phyloP scores from a whole-genome alignment of 1,140 invertebrate genomes.

The Anastrepha obliqua region DNA sequence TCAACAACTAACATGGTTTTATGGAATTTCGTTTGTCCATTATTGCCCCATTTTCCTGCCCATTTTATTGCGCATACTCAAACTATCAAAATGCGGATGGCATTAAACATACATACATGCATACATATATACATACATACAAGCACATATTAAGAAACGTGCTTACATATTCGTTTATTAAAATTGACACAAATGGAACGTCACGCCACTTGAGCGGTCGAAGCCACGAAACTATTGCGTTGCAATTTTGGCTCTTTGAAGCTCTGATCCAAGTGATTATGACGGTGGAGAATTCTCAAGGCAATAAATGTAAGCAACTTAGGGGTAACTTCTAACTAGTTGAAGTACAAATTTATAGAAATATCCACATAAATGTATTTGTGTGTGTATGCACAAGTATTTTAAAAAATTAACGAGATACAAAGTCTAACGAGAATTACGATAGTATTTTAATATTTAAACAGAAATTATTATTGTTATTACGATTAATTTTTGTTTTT shows the following conservation, averaged over 20 bases:
- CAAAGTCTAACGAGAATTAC: no score
- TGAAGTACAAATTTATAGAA: no score
- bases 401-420: no score
- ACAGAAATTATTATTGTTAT: no score
- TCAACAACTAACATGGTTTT: constrained; percentile 40
- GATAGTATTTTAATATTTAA: no score
- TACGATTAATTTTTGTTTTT: no score
- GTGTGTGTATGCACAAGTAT: no score
- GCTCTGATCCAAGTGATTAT: not conserved
- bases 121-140: not conserved
- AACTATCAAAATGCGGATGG: no score
- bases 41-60: constrained; percentile 41
- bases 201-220: not conserved
- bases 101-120: not conserved
- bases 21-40: constrained; percentile 49
- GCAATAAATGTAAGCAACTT: no score
- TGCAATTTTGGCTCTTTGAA: not conserved
- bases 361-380: no score
- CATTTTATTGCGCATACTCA: not conserved
- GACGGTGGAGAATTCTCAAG: not conserved
- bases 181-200: constrained; percentile 46
- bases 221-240: constrained; percentile 17
- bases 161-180: not conserved
- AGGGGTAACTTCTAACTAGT: no score
- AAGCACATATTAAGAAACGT: not conserved